Percentiles rank a stretch among this genome's conserved stretches.
Evolutionary conservation across 2,888 invertebrate genomes (phyloP).

Genomic region (Pycnomerus fuliginosus): DNA sequence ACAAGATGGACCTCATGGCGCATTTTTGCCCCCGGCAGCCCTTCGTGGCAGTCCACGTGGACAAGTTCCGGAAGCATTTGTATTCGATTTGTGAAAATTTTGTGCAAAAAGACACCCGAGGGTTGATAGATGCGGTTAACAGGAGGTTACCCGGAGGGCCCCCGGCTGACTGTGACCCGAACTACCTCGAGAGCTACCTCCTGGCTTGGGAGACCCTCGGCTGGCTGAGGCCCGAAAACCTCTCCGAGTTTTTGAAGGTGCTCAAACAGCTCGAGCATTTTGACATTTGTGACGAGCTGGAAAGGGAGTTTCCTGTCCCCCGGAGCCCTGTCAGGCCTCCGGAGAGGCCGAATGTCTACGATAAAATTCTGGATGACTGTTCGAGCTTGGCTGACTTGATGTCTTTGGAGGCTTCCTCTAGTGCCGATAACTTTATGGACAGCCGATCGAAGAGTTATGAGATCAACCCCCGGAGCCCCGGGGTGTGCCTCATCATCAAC

Average conservation of each 20-base stretch:
- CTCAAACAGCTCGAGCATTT: constrained; percentile 40
- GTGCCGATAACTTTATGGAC: too few species aligned
- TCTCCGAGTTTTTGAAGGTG: constrained; percentile 33
- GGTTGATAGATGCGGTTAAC: too few species aligned
- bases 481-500: constrained; percentile 52
- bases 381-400: constrained; percentile 1
- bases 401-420: neutral
- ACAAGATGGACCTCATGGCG: constrained; percentile 25
- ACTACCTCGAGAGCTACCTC: constrained; percentile 46
- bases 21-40: constrained; percentile 41
- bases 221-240: constrained; percentile 33
- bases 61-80: constrained; percentile 52
- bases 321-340: too few species aligned
- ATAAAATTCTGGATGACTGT: constrained; percentile 2
- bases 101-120: too few species aligned
- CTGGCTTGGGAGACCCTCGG: constrained; percentile 40
- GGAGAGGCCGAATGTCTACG: constrained; percentile 3
- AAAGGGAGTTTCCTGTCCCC: constrained; percentile 10
- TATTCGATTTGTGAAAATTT: constrained; percentile 54
- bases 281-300: constrained; percentile 25
- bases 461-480: constrained; percentile 42
- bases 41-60: constrained; percentile 47
- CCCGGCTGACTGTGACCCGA: too few species aligned
- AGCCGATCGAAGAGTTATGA: too few species aligned
- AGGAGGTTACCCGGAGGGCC: too few species aligned